Conservation (phyloP, 2,113 vertebrate species). For the Falcunculus frontatus region DNA sequence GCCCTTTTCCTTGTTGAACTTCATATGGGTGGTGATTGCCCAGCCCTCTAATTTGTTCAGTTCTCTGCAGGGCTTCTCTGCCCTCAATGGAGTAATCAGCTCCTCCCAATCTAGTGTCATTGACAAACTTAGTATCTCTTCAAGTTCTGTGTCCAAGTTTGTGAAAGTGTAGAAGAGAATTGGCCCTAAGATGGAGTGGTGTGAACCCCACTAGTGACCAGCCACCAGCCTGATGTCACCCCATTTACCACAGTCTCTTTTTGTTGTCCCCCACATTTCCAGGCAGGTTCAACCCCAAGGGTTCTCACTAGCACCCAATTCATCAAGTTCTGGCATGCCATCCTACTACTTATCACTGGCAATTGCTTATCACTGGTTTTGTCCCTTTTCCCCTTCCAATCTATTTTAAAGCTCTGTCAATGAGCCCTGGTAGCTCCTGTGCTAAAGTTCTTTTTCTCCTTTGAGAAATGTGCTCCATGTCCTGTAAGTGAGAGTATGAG, state of each 20-base stretch:
- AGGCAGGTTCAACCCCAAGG: not conserved
- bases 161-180: not conserved
- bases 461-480: not conserved
- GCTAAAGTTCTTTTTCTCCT: not conserved
- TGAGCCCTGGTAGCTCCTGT: not conserved
- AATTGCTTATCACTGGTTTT: not conserved
- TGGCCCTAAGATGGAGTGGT: not conserved
- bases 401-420: not conserved
- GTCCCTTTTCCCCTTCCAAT: not conserved
- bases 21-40: not conserved
- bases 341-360: not conserved
- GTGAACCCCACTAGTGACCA: not conserved
- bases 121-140: not conserved
- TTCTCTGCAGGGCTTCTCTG: not conserved
- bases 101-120: not conserved
- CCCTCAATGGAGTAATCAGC: not conserved
- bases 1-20: not conserved
- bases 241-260: not conserved
- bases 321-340: not conserved
- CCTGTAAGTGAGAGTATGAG: not conserved
- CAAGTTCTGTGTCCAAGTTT: not conserved
- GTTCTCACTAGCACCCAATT: not conserved
- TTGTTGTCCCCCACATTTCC: not conserved
- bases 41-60: not conserved
- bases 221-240: not conserved